phyloP scores from a whole-genome alignment of 2,888 invertebrate species.

The Hemithea aestivaria region DNA sequence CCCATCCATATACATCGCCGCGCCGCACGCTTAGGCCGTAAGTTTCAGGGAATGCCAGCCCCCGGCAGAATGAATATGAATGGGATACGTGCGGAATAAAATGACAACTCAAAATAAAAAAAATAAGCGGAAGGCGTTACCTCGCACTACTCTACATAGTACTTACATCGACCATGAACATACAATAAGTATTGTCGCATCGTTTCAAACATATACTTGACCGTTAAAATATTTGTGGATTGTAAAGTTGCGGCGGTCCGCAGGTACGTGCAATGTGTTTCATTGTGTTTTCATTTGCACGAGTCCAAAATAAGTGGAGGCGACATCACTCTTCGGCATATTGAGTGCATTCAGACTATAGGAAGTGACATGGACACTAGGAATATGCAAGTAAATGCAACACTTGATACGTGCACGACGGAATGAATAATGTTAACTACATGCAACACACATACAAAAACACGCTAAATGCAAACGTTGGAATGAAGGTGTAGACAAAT shows the following conservation, averaged over 20 bases:
- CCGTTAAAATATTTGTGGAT: slow-evolving; percentile 28
- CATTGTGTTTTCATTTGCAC: slow-evolving; percentile 28
- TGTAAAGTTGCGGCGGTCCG: slow-evolving; percentile 35
- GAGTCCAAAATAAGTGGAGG: slow-evolving; percentile 48
- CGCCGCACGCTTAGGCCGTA: slow-evolving; percentile 52
- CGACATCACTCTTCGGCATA: slow-evolving; percentile 75
- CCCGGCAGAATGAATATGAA: slow-evolving; percentile 80
- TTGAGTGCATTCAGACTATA: slow-evolving; percentile 68
- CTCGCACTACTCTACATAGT: slow-evolving; percentile 68
- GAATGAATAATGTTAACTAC: slow-evolving; percentile 32
- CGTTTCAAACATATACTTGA: slow-evolving; percentile 33
- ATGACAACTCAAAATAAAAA: slow-evolving; percentile 71
- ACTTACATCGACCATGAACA: slow-evolving; percentile 59
- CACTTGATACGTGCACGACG: slow-evolving; percentile 21
- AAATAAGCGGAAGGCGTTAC: slow-evolving; percentile 71
- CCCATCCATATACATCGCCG: slow-evolving; percentile 74
- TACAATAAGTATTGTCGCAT: slow-evolving; percentile 41
- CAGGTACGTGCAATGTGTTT: slow-evolving; percentile 33
- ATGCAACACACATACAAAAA: slow-evolving; percentile 33
- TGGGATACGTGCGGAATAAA: slow-evolving; percentile 80
- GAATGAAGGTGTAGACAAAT: slow-evolving; percentile 19
- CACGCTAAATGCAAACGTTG: slow-evolving; percentile 34
- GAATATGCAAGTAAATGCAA: slow-evolving; percentile 35
- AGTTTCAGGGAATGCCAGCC: slow-evolving; percentile 63
- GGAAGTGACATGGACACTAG: slow-evolving; percentile 67